These are phyloP conservation scores for Chloropsis hardwickii DNA, from an alignment of 2,113 vertebrate genomes.

Conservation along the genomic window DNA sequence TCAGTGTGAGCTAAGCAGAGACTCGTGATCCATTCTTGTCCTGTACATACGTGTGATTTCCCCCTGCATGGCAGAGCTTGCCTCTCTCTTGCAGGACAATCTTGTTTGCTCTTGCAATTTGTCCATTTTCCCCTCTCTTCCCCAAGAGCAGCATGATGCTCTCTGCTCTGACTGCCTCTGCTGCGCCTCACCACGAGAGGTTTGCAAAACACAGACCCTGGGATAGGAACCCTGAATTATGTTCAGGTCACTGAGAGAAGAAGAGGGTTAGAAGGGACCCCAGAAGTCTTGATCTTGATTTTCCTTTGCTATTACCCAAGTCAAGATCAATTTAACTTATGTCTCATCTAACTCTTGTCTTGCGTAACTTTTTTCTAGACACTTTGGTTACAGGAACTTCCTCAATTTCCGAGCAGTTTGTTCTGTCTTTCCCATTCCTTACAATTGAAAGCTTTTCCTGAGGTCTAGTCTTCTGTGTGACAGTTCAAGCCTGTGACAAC, in stretches of 20 bases:
- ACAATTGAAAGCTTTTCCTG: background rate
- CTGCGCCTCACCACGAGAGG: background rate
- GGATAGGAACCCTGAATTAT: background rate
- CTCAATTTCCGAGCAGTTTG: background rate
- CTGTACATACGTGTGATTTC: rapidly evolving
- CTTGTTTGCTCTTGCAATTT: background rate
- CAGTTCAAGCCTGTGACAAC: background rate
- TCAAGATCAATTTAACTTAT: background rate
- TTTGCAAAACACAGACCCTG: background rate
- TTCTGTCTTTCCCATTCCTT: background rate
- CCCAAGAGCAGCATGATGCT: background rate
- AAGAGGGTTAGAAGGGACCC: background rate
- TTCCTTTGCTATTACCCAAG: background rate
- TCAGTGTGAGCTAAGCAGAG: background rate
- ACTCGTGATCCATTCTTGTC: background rate
- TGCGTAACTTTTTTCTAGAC: background rate
- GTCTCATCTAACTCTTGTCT: background rate
- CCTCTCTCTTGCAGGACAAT: background rate
- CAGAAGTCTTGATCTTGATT: background rate
- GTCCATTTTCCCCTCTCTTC: background rate
- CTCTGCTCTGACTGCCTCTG: background rate
- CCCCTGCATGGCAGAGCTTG: background rate
- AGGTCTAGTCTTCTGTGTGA: background rate
- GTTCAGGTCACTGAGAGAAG: background rate
- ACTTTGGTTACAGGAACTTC: background rate